Base-by-base conservation (phyloP, 2,888 invertebrate genomes). In the Rotaria socialis region DNA sequence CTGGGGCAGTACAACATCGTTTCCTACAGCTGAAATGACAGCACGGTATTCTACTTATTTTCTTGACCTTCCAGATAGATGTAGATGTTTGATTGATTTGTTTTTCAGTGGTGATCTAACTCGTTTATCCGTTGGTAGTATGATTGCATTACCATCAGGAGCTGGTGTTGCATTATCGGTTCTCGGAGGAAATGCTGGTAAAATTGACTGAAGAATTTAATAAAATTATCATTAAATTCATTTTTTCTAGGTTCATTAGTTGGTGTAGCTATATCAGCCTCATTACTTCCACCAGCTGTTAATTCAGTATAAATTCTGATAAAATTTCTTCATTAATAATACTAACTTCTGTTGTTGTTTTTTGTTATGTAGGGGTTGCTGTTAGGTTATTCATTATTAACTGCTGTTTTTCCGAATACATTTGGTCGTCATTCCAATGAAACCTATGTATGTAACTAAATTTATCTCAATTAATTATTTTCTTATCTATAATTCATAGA, bases 241-340 rank as follows among this genome's bases (percentile, higher is more conserved):
- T 35, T 1, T 3, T 47, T 47, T 80, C 47, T 24, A 80, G 80
- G 94, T 0, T 94, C 94, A 0, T 91, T 95, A 14, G 94, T 95
- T 0, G 95, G 95, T 8, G 95, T 95, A 10, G 95, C 95, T 8
- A 95, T 95, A 89, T 95, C 95, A 0, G 94, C 94, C 0, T 94
- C 95, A 0, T 90, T 95, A 27, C 91, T 95, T 87, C 95, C 95
- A 0, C 95, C 95, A 6, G 94, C 94, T 86, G 95, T 95, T 2
- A 80, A 80, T n/a, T 80, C 80, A n/a, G 80, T 80, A 80, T 27
- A 10, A 27, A 14, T 8, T n/a, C n/a, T 67, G 5, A 35, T 27
- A 2, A 4, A 3, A 27, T 27, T 35, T 67, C 2, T 14, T 27
- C 19, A 27, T 27, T 5, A 24, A 43, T 75, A 75, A 11, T 50